Conservation (phyloP, 1,140 invertebrate species). For the Neodiprion pinetum region DNA sequence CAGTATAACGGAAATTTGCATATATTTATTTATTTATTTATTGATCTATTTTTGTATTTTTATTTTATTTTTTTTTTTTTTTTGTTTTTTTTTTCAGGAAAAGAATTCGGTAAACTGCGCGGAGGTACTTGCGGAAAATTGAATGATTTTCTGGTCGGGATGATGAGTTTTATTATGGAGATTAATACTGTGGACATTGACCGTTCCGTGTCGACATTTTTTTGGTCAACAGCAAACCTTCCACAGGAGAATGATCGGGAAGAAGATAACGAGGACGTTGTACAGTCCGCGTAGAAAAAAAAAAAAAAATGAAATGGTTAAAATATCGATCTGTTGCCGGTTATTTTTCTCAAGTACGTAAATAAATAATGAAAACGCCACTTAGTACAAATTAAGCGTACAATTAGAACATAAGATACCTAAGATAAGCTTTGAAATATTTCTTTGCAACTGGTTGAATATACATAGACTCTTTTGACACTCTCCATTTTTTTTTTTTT, state of each 20-base stretch:
- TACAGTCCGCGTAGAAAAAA: neutral
- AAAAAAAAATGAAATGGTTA: too few species aligned
- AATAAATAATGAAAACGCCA: too few species aligned
- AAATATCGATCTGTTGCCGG: too few species aligned
- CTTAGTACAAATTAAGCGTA: too few species aligned
- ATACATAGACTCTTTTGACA: too few species aligned
- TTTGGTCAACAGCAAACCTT: neutral
- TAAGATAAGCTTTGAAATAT: too few species aligned
- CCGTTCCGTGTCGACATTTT: neutral
- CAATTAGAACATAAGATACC: too few species aligned
- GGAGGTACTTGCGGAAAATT: constrained; percentile 61
- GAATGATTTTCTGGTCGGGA: constrained; percentile 56
- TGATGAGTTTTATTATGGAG: constrained; percentile 54
- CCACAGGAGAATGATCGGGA: neutral
- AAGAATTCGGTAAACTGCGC: constrained; percentile 60
- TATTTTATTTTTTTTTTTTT: constrained; percentile 16
- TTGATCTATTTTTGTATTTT: neutral
- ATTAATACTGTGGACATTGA: constrained; percentile 44
- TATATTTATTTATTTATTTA: constrained; percentile 14
- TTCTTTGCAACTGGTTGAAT: too few species aligned
- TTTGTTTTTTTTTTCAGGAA: constrained; percentile 43
- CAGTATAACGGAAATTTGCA: neutral
- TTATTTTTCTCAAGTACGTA: too few species aligned
- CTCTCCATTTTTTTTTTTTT: too few species aligned
- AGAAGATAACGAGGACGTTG: neutral